Conservation (phyloP, 1,140 invertebrate genomes). For the Halictus rubicundus region DNA sequence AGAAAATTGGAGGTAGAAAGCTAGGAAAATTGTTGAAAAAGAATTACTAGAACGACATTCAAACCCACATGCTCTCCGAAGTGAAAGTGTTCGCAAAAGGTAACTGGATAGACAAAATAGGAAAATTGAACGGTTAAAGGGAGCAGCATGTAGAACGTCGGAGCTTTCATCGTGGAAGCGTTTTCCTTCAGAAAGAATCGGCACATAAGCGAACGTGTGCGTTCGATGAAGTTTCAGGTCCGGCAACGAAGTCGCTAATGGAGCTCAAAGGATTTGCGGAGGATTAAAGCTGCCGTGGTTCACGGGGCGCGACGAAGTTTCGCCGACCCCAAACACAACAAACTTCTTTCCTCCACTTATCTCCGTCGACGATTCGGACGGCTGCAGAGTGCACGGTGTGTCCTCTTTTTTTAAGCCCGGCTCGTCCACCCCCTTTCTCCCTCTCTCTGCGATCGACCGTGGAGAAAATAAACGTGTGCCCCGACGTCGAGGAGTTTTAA, state of each 20-base stretch:
- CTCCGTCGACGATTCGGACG: not conserved
- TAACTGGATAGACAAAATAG: no score
- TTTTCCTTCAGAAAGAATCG: no score
- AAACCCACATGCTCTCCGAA: no score
- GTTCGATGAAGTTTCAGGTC: not conserved
- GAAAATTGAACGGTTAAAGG: no score
- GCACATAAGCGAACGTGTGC: not conserved
- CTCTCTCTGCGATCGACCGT: not conserved
- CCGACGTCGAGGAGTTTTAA: not conserved
- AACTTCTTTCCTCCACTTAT: conserved; percentile 13
- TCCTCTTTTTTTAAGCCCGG: no score
- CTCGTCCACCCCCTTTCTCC: no score
- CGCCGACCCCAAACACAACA: not conserved
- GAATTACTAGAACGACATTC: no score
- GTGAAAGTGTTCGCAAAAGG: no score
- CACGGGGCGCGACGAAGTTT: not conserved
- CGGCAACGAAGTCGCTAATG: conserved; percentile 32
- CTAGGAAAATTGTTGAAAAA: no score
- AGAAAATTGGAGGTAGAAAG: no score
- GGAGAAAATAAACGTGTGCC: not conserved
- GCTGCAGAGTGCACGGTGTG: not conserved
- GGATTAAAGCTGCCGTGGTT: conserved; percentile 3
- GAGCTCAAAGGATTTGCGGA: conserved; percentile 40
- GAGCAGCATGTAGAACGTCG: no score
- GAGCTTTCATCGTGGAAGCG: no score